These are phyloP conservation scores for Aspidoscelis tigris DNA, from an alignment of 2,113 vertebrate genomes.

Conservation along the genomic window DNA sequence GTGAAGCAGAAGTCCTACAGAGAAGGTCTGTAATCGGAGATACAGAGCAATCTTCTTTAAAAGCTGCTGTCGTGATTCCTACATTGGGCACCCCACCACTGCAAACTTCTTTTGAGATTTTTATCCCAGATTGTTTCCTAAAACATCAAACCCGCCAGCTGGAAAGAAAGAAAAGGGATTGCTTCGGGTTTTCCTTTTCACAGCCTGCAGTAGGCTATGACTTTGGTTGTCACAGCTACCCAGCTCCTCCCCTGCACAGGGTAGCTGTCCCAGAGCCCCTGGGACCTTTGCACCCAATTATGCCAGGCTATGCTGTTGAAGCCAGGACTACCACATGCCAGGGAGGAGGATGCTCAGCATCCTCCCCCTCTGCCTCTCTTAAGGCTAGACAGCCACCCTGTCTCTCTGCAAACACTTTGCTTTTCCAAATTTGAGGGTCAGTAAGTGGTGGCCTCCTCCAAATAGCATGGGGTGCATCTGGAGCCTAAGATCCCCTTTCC, in stretches of 20 bases:
- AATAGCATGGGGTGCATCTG: background rate
- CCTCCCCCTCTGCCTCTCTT: background rate
- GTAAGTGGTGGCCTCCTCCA: background rate
- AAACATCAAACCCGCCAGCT: background rate
- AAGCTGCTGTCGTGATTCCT: background rate
- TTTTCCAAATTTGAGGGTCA: constrained; percentile 1
- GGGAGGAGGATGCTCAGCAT: background rate
- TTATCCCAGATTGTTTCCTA: background rate
- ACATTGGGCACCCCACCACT: background rate
- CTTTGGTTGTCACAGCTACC: constrained; percentile 4
- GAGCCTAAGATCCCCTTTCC: constrained; percentile 8
- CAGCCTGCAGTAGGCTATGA: background rate
- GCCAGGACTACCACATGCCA: background rate
- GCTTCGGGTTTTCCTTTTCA: background rate
- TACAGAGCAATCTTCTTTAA: too few species aligned
- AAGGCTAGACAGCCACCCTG: background rate
- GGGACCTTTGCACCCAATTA: background rate
- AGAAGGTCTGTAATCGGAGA: background rate
- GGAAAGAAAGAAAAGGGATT: background rate
- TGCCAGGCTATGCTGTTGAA: background rate
- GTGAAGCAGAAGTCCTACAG: background rate
- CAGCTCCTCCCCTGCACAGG: constrained; percentile 5
- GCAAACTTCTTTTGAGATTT: too few species aligned
- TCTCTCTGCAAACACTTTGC: background rate
- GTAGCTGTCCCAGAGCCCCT: background rate